Conservation (phyloP, 2,797 vertebrate genomes). For the Anomalospiza imberbis region DNA sequence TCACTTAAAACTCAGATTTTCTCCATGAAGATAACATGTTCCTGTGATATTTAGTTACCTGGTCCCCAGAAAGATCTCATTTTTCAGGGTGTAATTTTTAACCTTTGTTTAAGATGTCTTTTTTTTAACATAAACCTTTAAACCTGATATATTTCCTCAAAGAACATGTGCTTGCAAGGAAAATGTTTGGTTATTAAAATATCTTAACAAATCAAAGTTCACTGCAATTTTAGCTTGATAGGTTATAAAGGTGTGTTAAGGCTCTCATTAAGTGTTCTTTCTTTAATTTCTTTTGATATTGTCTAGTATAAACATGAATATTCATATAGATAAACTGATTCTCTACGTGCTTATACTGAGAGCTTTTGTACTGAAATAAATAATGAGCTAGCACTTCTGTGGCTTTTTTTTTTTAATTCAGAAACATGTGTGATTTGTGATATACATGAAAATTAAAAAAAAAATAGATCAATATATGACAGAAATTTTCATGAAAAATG, state of each 20-base stretch:
- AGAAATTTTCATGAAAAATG: background rate
- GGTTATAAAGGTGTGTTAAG: background rate
- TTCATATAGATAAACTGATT: background rate
- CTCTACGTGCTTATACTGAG: background rate
- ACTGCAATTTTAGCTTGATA: background rate
- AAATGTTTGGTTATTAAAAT: background rate
- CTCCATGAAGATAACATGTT: slow-evolving; percentile 51
- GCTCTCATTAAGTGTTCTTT: background rate
- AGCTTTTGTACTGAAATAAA: background rate
- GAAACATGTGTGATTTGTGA: background rate
- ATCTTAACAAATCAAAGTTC: background rate
- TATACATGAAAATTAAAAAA: background rate
- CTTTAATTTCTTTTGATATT: background rate
- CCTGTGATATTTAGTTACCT: slow-evolving; percentile 52
- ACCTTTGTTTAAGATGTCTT: slow-evolving; percentile 19
- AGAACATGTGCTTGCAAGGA: background rate
- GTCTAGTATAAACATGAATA: background rate
- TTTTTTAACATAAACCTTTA: slow-evolving; percentile 2
- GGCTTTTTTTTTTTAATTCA: background rate
- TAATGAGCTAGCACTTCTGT: background rate
- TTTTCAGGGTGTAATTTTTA: slow-evolving; percentile 54
- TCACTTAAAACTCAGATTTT: slow-evolving; percentile 56
- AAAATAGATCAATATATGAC: background rate
- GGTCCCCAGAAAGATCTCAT: slow-evolving; percentile 24
- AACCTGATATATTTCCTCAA: slow-evolving; percentile 8